Conservation (phyloP, 2,888 invertebrate species). For the Nomada flava region DNA sequence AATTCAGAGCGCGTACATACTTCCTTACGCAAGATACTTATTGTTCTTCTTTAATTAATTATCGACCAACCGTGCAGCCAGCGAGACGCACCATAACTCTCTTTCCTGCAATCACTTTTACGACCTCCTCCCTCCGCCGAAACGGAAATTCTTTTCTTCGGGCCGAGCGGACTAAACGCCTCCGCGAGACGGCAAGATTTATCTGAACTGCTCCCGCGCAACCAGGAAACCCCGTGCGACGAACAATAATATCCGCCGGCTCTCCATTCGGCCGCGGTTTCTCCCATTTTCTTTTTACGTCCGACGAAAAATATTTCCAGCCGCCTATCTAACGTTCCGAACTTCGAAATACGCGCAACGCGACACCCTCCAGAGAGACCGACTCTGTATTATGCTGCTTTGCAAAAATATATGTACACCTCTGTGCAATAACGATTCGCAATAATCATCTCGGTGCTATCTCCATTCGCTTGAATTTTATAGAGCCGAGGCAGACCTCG, state of each 20-base stretch:
- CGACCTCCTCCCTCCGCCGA: slow-evolving; percentile 20
- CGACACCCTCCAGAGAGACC: slow-evolving; percentile 52
- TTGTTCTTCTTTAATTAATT: slow-evolving; percentile 45
- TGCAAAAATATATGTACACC: background rate
- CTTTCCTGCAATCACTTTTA: slow-evolving; percentile 44
- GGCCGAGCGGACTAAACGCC: slow-evolving; percentile 39
- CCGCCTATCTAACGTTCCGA: slow-evolving; percentile 10
- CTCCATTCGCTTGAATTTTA: background rate
- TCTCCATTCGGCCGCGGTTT: slow-evolving; percentile 66
- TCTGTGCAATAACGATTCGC: background rate
- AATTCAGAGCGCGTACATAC: background rate
- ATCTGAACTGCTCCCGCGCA: slow-evolving; percentile 75
- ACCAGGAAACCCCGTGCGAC: slow-evolving; percentile 52
- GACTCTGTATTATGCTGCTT: background rate
- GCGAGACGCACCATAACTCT: slow-evolving; percentile 34
- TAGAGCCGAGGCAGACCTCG: background rate
- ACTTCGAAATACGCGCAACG: background rate
- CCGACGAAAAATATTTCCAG: slow-evolving; percentile 74
- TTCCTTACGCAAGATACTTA: slow-evolving; percentile 6
- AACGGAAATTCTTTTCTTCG: slow-evolving; percentile 51
- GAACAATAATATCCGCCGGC: slow-evolving; percentile 59
- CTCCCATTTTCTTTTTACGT: slow-evolving; percentile 79
- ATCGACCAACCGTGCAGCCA: slow-evolving; percentile 27
- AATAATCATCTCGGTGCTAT: background rate
- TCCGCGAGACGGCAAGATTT: slow-evolving; percentile 69